Base-by-base conservation (phyloP, 1,140 invertebrate genomes). In the Trichoplusia ni region DNA sequence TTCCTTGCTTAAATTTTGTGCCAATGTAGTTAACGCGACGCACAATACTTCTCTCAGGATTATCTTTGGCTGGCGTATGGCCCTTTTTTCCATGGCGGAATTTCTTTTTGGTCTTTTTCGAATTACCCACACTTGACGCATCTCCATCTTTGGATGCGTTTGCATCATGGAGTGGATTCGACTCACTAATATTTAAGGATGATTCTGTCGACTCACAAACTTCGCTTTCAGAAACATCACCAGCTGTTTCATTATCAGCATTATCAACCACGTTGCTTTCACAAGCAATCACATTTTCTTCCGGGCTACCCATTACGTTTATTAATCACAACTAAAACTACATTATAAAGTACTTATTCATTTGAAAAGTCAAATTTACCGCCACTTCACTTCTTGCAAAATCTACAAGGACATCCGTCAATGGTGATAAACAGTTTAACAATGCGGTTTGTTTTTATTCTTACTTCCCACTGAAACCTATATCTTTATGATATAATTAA, bases 211-310 rank as follows among this genome's bases (percentile, higher is more conserved):
- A 62, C 59, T 81, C 79, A 16, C 69, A 63, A 27, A 66, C 64
- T 62, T 86, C 83, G 69, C 72, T 84, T 40, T 88, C 83, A 1
- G 84, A 82, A 71, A 78, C 73, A 64, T 85, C 79, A 18, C 37
- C 78, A 31, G 73, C 64, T 44, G 61, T 68, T 61, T 85, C 83
- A 71, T 76, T 84, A 53, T 88, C 83, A 5, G 82, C 77, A 61
- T 72, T 81, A 67, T 95, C 93, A 56, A 95, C 93, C 86, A 96
- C 95, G 63, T 94, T 95, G 49, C 94, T 95, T 77, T 96, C 94
- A 82, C 94, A 95, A 21, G 94, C 92, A 75, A 95, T 93, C 8
- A 95, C 85, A 72, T 69, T 83, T 79, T 84, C 77, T 74, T 83
- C 81, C 13, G 81, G 75, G 69, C 80, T 89, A 69, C 82, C 86